Conservation (phyloP, 2,797 vertebrate species). For the Sebastes steindachneri region DNA sequence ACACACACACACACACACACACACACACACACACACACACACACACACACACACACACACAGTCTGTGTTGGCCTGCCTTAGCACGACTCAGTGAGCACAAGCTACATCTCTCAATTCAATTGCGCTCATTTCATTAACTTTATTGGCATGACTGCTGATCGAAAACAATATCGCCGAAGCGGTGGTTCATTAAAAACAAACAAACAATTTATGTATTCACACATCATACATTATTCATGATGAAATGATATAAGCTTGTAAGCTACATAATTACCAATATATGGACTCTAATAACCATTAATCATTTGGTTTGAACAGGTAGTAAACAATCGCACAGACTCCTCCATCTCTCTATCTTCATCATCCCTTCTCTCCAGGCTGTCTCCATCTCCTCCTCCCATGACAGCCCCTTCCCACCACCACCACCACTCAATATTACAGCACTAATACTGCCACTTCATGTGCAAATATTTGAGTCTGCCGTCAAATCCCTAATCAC, state of each 20-base stretch:
- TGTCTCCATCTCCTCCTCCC: slow-evolving; percentile 18
- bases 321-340: neutral
- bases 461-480: slow-evolving; percentile 82
- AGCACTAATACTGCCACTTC: slow-evolving; percentile 66
- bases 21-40: neutral
- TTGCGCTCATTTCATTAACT: slow-evolving; percentile 24
- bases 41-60: neutral
- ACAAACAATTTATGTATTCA: neutral
- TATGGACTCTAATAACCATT: neutral
- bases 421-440: slow-evolving; percentile 61
- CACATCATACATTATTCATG: neutral
- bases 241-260: neutral
- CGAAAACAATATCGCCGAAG: neutral
- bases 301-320: neutral
- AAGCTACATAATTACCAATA: neutral
- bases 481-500: slow-evolving; percentile 69
- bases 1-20: neutral
- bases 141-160: slow-evolving; percentile 3
- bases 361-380: neutral
- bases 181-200: slow-evolving; percentile 7
- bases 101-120: neutral
- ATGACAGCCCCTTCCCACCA: slow-evolving; percentile 6
- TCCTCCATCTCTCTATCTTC: neutral
- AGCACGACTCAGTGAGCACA: neutral
- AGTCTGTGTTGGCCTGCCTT: neutral